Conservation (phyloP, 2,888 invertebrate species). For the Drosophila affinis region DNA sequence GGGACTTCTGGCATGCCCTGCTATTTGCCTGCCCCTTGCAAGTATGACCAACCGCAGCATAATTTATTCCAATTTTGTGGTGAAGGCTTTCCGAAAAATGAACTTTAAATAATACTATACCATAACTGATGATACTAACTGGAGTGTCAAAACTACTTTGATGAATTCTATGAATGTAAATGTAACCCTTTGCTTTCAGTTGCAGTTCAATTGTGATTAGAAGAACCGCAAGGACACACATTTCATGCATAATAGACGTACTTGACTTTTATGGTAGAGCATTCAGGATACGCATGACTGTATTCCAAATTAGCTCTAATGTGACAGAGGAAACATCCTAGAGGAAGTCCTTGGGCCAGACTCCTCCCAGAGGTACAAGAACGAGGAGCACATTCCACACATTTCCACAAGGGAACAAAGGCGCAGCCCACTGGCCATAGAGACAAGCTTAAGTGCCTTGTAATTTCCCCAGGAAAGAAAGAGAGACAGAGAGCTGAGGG, state of each 20-base stretch:
- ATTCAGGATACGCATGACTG: conserved; percentile 22
- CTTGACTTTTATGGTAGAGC: conserved; percentile 14
- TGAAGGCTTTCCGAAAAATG: background rate
- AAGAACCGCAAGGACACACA: background rate
- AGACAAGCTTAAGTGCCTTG: conserved; percentile 17
- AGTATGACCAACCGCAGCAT: background rate
- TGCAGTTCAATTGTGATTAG: background rate
- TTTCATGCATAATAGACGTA: conserved; percentile 9
- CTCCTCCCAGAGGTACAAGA: conserved; percentile 18
- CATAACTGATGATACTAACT: background rate
- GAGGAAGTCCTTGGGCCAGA: background rate
- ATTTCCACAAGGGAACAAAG: background rate
- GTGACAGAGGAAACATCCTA: conserved; percentile 24
- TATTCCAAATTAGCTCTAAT: conserved; percentile 35
- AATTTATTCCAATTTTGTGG: background rate
- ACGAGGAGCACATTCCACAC: background rate
- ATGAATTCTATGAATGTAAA: background rate
- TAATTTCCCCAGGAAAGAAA: conserved; percentile 2
- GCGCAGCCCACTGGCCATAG: background rate
- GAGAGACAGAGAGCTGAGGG: background rate
- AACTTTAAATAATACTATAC: background rate
- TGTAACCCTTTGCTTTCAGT: no score
- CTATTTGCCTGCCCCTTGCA: background rate
- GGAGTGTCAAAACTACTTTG: background rate
- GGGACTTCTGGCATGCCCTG: background rate